Evolutionary conservation across 1,140 invertebrate genomes (phyloP), one percentile per base, ranked within the genome.

Genomic region (Euglossa dilemma): DNA sequence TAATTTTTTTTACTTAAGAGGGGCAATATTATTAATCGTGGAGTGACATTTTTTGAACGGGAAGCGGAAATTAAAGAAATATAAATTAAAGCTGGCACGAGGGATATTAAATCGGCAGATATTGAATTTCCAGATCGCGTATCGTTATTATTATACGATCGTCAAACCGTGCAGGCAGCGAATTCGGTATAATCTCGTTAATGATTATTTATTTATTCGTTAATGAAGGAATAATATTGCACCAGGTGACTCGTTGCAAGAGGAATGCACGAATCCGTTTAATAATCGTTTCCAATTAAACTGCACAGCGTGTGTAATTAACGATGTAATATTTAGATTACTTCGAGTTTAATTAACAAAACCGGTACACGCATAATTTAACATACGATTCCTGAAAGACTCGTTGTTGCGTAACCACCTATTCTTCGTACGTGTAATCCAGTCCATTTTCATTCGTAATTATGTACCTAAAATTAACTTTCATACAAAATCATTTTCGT

Each of bases 141-240:
- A 23, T 45, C 25, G 12, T 57, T 45, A 69, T 57, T 78, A 61
- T 57, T 23, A 9, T 6, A 18, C 52, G 28, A 69, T 57, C 54
- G n/a, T 18, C 18, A 43, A 45, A 57, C 57, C 36, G 20, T 63
- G 16, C 25, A 50, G 7, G 43, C 28, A 18, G 9, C 50, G 12
- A 43, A 45, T 36, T 54, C 28, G 52, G 5, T 45, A 56, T 45
- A 50, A 70, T 59, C 43, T n/a, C 18, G 54, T 80, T 80, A 71
- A 80, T 71, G 28, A 80, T 79, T 69, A 79, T 80, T 80, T 71
- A 80, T 71, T 70, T 61, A 61, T 71, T 61, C 67, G 52, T 50
- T 59, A 70, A 50, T 20, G 20, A 50, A 59, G 52, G 43, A 70
- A 70, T 59, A 78, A 69, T 77, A 47, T 45, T 25, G 23, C 25